Evolutionary conservation across 2,888 invertebrate genomes (phyloP).

Genomic region (Erpobdella octoculata): DNA sequence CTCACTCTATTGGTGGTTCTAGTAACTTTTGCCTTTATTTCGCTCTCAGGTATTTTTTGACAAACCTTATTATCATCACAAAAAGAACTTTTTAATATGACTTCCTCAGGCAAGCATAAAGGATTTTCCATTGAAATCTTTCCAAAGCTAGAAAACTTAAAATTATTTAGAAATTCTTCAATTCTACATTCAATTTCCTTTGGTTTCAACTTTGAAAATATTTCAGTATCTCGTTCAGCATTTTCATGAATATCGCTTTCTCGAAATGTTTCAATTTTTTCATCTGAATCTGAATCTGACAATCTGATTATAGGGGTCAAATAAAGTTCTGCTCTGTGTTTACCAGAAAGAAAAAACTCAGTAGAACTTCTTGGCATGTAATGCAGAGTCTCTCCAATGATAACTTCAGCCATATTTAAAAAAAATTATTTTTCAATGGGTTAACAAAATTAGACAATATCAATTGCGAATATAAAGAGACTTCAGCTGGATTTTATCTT

Average conservation of each 20-base stretch:
- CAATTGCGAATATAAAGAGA: no score
- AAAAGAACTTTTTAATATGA: no score
- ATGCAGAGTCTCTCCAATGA: background rate
- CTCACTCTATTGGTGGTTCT: no score
- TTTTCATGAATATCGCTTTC: background rate
- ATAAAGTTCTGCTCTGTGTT: conserved; percentile 18
- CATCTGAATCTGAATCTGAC: conserved; percentile 15
- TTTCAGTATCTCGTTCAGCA: background rate
- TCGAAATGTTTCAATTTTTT: background rate
- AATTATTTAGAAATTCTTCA: conserved; percentile 30
- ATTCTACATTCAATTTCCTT: conserved; percentile 27
- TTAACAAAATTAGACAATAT: no score
- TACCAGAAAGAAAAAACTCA: conserved; percentile 19
- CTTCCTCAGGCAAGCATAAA: no score
- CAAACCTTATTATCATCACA: no score
- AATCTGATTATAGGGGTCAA: conserved; percentile 6
- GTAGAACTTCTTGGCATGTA: conserved; percentile 15
- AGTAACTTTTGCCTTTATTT: background rate
- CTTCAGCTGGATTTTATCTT: no score
- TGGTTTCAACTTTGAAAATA: background rate
- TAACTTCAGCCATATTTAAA: no score
- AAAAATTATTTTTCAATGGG: no score
- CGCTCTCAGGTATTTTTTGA: no score
- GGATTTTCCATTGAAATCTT: background rate
- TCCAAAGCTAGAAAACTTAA: conserved; percentile 19